Percentiles rank a stretch among this genome's conserved stretches.
These are phyloP conservation scores for Alligator sinensis DNA, from an alignment of 2,113 vertebrate species.

Conservation along the genomic window DNA sequence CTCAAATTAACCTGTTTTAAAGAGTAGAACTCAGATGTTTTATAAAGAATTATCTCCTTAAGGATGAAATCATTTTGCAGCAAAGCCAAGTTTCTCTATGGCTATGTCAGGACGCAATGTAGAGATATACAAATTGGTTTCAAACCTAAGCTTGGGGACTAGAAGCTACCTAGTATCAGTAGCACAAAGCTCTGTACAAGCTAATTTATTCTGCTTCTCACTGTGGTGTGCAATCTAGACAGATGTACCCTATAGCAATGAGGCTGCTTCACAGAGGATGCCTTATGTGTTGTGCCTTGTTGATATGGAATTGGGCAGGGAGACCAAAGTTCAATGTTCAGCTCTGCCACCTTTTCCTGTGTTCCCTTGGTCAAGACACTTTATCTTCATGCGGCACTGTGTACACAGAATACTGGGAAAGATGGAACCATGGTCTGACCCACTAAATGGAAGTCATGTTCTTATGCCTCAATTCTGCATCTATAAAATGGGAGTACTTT, in stretches of 20 bases:
- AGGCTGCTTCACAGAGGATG: no score
- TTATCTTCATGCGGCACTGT: conserved; percentile 17
- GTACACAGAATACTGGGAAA: no score
- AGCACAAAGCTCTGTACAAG: no score
- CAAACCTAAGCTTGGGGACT: no score
- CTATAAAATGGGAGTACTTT: conserved; percentile 13
- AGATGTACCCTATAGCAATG: no score
- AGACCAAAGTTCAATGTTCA: conserved; percentile 17
- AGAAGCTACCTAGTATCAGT: no score
- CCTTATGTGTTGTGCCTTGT: not conserved
- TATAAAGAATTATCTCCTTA: not conserved
- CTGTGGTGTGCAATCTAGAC: no score
- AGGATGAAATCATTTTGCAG: not conserved
- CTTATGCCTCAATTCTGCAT: not conserved
- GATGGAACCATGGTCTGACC: no score
- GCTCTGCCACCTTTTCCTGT: conserved; percentile 16
- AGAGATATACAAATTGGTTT: not conserved
- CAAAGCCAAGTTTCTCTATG: not conserved
- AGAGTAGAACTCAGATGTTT: not conserved
- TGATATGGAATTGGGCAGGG: not conserved
- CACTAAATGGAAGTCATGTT: no score
- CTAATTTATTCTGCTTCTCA: no score
- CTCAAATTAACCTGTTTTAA: not conserved
- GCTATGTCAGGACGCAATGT: not conserved
- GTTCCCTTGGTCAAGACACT: conserved; percentile 41